Evolutionary conservation across 2,797 vertebrate genomes (phyloP).

Genomic region (Xerus rutilus): DNA sequence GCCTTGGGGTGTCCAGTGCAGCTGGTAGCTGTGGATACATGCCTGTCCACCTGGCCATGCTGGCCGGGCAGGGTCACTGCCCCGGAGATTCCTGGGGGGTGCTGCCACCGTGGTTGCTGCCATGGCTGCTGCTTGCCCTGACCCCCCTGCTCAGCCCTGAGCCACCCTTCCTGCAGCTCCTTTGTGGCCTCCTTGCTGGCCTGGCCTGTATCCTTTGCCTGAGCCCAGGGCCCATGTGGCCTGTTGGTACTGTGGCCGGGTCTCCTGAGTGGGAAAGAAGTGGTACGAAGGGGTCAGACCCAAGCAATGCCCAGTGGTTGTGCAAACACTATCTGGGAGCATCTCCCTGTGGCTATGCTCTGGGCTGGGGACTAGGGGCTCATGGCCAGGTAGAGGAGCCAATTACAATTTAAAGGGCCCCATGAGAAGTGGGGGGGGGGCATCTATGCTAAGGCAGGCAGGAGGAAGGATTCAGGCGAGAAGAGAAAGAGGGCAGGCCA

Average conservation of each 20-base stretch:
- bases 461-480: background rate
- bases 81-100: constrained; percentile 83
- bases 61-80: constrained; percentile 89
- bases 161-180: constrained; percentile 91
- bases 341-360: background rate
- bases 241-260: background rate
- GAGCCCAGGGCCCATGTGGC: background rate
- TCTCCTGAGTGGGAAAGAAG: background rate
- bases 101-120: constrained; percentile 87
- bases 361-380: background rate
- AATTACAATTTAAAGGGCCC: background rate
- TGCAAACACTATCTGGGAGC: background rate
- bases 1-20: constrained; percentile 85
- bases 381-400: background rate
- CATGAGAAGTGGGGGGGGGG: background rate
- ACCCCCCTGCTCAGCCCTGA: constrained; percentile 88
- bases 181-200: constrained; percentile 92
- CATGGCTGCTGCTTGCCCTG: constrained; percentile 90
- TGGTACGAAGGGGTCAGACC: background rate
- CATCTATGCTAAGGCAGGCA: background rate
- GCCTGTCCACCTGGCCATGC: constrained; percentile 91
- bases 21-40: constrained; percentile 91
- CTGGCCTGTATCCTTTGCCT: constrained; percentile 95
- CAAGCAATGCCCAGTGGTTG: background rate
- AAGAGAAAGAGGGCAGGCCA: background rate